These are phyloP conservation scores for Mythimna pallens DNA, from an alignment of 2,888 invertebrate genomes.

Conservation along the genomic window DNA sequence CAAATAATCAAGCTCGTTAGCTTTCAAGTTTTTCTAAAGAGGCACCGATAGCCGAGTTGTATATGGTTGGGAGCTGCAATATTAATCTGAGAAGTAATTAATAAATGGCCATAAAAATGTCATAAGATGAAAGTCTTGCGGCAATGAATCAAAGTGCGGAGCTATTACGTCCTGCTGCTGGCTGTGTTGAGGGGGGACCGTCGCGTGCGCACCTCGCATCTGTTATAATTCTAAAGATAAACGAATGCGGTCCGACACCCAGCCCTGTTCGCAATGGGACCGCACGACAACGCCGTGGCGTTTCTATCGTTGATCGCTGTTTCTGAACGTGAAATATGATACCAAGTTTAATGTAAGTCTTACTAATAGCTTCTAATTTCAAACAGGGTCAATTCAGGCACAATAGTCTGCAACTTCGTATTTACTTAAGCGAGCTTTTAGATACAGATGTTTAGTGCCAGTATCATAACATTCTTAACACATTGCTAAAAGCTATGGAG, in stretches of 20 bases:
- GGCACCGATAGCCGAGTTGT: constrained; percentile 41
- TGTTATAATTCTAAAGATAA: constrained; percentile 70
- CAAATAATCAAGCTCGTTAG: constrained; percentile 51
- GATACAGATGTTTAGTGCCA: constrained; percentile 41
- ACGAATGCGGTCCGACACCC: constrained; percentile 61
- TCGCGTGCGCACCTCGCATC: constrained; percentile 73
- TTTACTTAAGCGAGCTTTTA: constrained; percentile 40
- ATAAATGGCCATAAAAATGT: constrained; percentile 60
- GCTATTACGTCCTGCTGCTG: constrained; percentile 56
- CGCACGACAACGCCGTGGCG: constrained; percentile 42
- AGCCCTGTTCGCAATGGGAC: constrained; percentile 55
- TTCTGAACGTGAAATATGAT: constrained; percentile 45
- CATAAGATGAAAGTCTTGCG: constrained; percentile 63
- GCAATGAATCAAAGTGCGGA: constrained; percentile 68
- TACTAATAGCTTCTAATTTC: constrained; percentile 35
- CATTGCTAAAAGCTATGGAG: constrained; percentile 55
- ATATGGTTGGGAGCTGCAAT: constrained; percentile 45
- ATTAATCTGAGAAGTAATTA: constrained; percentile 60
- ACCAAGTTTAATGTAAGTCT: constrained; percentile 12
- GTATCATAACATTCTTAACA: constrained; percentile 57
- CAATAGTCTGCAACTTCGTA: constrained; percentile 27
- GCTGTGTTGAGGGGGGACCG: constrained; percentile 61
- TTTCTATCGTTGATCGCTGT: constrained; percentile 42
- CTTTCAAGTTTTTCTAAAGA: constrained; percentile 46
- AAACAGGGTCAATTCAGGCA: constrained; percentile 12